These are phyloP conservation scores for Rhynchophorus ferrugineus DNA, from an alignment of 1,140 invertebrate genomes.

Conservation along the genomic window DNA sequence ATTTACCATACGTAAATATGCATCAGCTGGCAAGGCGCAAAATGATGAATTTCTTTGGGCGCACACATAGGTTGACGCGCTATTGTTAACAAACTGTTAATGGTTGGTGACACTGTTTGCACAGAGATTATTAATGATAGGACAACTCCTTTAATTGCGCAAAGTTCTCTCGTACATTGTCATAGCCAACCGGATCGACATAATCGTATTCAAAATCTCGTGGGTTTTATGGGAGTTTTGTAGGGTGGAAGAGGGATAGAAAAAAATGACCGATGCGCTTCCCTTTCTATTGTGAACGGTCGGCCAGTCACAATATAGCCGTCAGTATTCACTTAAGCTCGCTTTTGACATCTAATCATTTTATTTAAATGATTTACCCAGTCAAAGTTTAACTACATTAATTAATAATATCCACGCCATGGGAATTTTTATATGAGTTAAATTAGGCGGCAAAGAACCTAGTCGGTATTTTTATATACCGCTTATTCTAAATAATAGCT, in stretches of 20 bases:
- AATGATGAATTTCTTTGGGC: conserved; percentile 24
- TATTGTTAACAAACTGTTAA: conserved; percentile 31
- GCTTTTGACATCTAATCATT: conserved; percentile 17
- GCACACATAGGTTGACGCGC: conserved; percentile 18
- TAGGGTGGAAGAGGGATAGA: conserved; percentile 13
- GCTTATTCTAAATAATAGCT: too few relatives aligned
- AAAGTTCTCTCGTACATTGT: conserved; percentile 17
- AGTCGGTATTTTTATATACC: conserved; percentile 5
- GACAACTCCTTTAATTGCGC: conserved; percentile 21
- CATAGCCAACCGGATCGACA: conserved; percentile 13
- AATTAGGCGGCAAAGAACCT: conserved; percentile 9
- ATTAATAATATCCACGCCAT: conserved; percentile 18
- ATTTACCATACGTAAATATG: conserved; percentile 24
- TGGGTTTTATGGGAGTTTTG: conserved; percentile 2
- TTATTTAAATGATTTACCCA: conserved; percentile 20
- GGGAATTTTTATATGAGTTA: conserved; percentile 14
- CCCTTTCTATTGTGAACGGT: conserved; percentile 9
- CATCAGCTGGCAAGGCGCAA: conserved; percentile 22
- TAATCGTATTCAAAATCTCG: conserved; percentile 18
- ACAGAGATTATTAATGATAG: conserved; percentile 28
- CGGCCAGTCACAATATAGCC: conserved; percentile 15
- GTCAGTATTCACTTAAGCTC: conserved; percentile 21
- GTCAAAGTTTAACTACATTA: conserved; percentile 21
- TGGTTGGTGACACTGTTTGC: conserved; percentile 30
- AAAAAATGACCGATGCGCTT: conserved; percentile 18